phyloP scores from a whole-genome alignment of 1,140 invertebrate species.

The Lepidostoma basale region DNA sequence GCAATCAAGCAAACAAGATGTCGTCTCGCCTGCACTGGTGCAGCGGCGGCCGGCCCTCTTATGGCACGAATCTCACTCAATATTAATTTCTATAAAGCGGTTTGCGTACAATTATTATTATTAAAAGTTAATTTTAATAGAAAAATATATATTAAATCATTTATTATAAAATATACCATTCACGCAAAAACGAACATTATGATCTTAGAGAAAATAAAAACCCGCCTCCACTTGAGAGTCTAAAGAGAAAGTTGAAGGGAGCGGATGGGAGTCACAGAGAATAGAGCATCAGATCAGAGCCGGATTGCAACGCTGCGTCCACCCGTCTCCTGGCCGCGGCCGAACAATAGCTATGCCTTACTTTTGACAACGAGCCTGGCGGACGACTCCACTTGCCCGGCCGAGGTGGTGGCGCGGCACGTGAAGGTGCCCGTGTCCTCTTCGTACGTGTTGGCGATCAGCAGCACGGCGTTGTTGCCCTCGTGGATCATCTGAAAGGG shows the following conservation, averaged over 20 bases:
- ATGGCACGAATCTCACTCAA: slow-evolving; percentile 16
- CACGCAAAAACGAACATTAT: slow-evolving; percentile 13
- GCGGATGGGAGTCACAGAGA: background rate
- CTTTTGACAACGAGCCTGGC: slow-evolving; percentile 95
- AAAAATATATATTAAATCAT: slow-evolving; percentile 6
- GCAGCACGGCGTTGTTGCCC: slow-evolving; percentile 84
- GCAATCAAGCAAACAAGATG: no score
- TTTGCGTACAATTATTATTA: slow-evolving; percentile 1
- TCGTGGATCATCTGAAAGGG: slow-evolving; percentile 89
- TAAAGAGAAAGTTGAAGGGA: slow-evolving; percentile 24
- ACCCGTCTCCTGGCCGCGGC: slow-evolving; percentile 56
- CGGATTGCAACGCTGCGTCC: slow-evolving; percentile 20
- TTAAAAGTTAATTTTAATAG: slow-evolving; percentile 11
- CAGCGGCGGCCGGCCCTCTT: no score
- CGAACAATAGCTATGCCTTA: slow-evolving; percentile 81
- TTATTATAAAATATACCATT: slow-evolving; percentile 15
- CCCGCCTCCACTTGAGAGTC: slow-evolving; percentile 10
- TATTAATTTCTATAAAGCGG: slow-evolving; percentile 14
- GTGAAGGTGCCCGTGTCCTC: slow-evolving; percentile 93
- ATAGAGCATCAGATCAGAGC: background rate
- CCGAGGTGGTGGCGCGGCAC: slow-evolving; percentile 86
- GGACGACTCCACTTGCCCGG: slow-evolving; percentile 89
- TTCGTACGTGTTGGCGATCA: slow-evolving; percentile 91
- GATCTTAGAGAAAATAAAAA: slow-evolving; percentile 7
- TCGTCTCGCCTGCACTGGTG: no score